Base-by-base conservation (phyloP, 92 coral and sea anemone species). In the Hydrozoanthus gracilis region DNA sequence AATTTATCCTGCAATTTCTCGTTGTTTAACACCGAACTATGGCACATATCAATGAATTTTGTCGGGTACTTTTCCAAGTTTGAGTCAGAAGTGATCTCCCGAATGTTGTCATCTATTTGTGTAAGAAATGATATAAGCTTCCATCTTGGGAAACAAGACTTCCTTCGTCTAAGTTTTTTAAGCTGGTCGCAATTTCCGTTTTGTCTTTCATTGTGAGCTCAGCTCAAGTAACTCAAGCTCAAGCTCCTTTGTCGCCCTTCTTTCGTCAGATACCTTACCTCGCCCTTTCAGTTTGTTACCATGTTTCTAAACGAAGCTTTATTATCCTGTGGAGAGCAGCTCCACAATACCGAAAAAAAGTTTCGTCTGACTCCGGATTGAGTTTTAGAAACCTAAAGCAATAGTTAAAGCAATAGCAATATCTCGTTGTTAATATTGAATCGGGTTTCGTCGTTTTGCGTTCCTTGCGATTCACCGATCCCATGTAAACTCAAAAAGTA, bases 271-370 rank as follows among this genome's bases (percentile, higher is more conserved):
- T 15, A 83, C 87, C 70, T 88, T 35, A 12, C 10, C 39, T 2
- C 18, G 39, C 71, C 17, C 20, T n/a, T 6, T 78, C 70, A 27
- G 80, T 72, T 12, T 77, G 60, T 2, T 60, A 47, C 5, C 78
- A 39, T 3, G 89, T 89, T 46, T 89, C 87, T 50, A 13, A 35
- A 67, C 87, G 47, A 44, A 90, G 83, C 47, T 70, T 89, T 2
- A 90, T 90, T 88, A 90, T 90, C 14, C 56, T 54, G 4, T 86
- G 70, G 5, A 90, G 79, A 50, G 90, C 85, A 5, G 87, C 87
- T 16, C 90, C 92, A 70, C 90, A 71, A 55, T 75, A 90, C 5
- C 90, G 44, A 54, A 61, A 90, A 69, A 86, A 18, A 10, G 56
- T 87, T 11, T 87, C 82, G 8, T 87, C 88, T 15, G 35, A 15